phyloP scores from a whole-genome alignment of 2,888 invertebrate species.

The Trissoscelio sp. region DNA sequence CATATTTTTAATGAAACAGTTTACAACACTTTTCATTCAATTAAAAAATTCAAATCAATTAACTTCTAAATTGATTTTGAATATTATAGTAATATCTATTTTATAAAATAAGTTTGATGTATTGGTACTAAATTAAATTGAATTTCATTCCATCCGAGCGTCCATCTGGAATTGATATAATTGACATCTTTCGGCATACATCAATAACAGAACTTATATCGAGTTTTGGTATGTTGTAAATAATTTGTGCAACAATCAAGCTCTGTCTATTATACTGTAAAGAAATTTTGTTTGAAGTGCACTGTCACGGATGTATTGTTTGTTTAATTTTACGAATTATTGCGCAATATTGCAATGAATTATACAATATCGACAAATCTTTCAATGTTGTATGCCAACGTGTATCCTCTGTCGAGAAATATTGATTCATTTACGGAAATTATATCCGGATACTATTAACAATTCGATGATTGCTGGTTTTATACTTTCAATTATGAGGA shows the following conservation, averaged over 20 bases:
- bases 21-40: too few relatives aligned
- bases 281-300: constrained; percentile 3
- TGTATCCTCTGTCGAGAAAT: constrained; percentile 5
- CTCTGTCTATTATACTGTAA: background rate
- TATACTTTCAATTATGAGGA: background rate
- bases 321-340: constrained; percentile 14
- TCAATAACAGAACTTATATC: constrained; percentile 8
- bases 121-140: background rate
- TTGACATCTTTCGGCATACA: constrained; percentile 2
- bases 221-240: background rate
- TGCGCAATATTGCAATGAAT: constrained; percentile 9
- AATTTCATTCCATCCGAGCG: background rate
- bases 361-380: background rate
- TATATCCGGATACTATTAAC: constrained; percentile 10
- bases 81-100: too few relatives aligned
- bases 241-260: background rate
- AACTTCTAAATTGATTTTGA: too few relatives aligned
- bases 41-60: too few relatives aligned
- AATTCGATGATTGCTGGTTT: background rate
- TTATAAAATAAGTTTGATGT: background rate
- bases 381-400: constrained; percentile 1
- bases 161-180: background rate
- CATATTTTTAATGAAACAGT: too few relatives aligned
- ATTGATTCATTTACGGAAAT: constrained; percentile 21
- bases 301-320: background rate